Conservation (phyloP, 2,113 vertebrate genomes). For the Calcarius ornatus region DNA sequence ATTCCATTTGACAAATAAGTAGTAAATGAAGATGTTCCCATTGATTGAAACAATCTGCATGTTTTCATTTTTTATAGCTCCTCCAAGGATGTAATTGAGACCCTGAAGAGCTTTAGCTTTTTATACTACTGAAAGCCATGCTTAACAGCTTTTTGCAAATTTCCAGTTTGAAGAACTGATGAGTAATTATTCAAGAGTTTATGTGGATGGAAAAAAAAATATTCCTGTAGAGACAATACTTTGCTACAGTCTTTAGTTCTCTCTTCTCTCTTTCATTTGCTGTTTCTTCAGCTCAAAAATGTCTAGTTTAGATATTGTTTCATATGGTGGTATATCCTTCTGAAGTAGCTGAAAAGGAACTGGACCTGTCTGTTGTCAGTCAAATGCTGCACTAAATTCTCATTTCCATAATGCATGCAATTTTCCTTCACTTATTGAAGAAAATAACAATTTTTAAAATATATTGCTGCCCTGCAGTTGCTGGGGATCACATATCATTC, state of each 20-base stretch:
- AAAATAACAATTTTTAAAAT: not conserved
- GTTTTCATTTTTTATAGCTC: conserved; percentile 38
- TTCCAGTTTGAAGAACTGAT: not conserved
- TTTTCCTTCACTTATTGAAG: not conserved
- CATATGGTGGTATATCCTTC: not conserved
- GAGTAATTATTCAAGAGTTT: not conserved
- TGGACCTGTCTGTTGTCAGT: not conserved
- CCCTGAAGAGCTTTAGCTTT: conserved; percentile 15
- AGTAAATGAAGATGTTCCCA: conserved; percentile 21
- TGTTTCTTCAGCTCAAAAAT: not conserved
- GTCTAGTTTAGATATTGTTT: not conserved
- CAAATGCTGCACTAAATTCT: not conserved
- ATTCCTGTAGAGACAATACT: not conserved
- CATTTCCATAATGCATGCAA: not conserved
- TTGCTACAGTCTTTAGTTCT: not conserved
- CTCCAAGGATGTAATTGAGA: conserved; percentile 18
- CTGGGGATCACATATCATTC: not conserved
- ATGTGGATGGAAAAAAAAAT: not conserved
- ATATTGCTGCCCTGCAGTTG: not conserved
- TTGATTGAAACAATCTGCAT: not conserved
- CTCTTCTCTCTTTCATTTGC: not conserved
- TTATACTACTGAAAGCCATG: not conserved
- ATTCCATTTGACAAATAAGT: not conserved
- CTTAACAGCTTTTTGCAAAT: not conserved
- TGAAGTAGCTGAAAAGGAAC: not conserved